Percentiles rank a stretch among this genome's conserved stretches.
Conservation (phyloP, 2,888 invertebrate genomes). For the Standfussiana lucernea region DNA sequence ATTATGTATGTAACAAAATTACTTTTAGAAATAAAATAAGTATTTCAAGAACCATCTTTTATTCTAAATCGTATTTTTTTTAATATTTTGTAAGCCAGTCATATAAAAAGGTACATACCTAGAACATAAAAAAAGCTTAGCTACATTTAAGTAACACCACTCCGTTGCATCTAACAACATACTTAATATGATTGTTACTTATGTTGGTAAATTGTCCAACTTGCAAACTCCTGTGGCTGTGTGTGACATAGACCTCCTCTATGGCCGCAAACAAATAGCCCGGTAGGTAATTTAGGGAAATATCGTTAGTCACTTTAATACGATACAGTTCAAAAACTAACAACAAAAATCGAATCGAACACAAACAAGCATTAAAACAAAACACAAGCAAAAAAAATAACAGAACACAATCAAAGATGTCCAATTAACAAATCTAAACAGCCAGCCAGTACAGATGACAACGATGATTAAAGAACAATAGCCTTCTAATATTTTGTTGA, state of each 20-base stretch:
- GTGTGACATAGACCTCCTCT: background rate
- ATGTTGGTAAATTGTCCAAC: background rate
- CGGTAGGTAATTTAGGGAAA: background rate
- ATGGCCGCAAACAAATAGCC: background rate
- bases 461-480: conserved; percentile 53
- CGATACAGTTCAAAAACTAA: background rate
- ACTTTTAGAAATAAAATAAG: too few species aligned
- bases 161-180: background rate
- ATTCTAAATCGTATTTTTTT: too few species aligned
- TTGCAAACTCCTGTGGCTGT: background rate
- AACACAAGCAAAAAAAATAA: conserved; percentile 36
- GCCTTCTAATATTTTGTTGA: conserved; percentile 52
- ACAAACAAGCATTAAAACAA: conserved; percentile 3
- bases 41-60: too few species aligned
- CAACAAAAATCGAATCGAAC: background rate
- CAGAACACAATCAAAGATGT: conserved; percentile 61
- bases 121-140: too few species aligned
- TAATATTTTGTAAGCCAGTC: background rate
- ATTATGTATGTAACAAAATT: background rate
- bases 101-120: background rate
- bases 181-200: background rate
- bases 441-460: conserved; percentile 47
- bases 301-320: background rate
- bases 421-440: conserved; percentile 61
- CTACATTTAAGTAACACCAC: too few species aligned